Evolutionary conservation across 2,888 invertebrate genomes (phyloP).

Genomic region (Actias luna): DNA sequence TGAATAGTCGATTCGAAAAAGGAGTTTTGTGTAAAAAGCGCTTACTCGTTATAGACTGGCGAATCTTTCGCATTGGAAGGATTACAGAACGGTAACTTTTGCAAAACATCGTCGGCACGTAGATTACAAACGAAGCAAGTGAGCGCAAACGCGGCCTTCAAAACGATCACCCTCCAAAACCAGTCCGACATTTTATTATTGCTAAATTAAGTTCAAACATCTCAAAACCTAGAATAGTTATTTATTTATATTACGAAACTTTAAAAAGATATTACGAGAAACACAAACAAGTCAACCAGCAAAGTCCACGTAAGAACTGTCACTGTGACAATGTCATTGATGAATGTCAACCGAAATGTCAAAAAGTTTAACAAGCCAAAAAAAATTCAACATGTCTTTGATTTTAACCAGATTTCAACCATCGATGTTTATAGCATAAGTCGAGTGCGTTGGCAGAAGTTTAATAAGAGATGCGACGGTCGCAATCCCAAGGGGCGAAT

Average conservation of each 20-base stretch:
- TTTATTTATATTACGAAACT: slow-evolving; percentile 61
- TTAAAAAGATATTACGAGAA: slow-evolving; percentile 42
- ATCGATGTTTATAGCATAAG: too few species aligned
- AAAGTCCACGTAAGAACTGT: slow-evolving; percentile 44
- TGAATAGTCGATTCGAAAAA: neutral
- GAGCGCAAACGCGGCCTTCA: slow-evolving; percentile 61
- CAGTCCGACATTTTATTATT: slow-evolving; percentile 72
- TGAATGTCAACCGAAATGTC: neutral
- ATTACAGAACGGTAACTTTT: slow-evolving; percentile 74
- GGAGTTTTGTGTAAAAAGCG: slow-evolving; percentile 24
- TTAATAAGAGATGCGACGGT: too few species aligned
- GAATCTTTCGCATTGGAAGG: slow-evolving; percentile 57
- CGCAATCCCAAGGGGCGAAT: too few species aligned
- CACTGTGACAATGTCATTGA: slow-evolving; percentile 21
- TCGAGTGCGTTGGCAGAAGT: too few species aligned
- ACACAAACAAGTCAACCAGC: slow-evolving; percentile 30
- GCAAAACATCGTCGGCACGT: slow-evolving; percentile 64
- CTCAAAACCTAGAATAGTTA: slow-evolving; percentile 47
- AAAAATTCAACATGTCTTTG: too few species aligned
- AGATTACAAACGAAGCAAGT: slow-evolving; percentile 62
- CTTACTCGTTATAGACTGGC: slow-evolving; percentile 63
- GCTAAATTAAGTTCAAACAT: slow-evolving; percentile 68
- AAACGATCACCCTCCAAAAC: slow-evolving; percentile 70
- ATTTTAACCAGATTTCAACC: too few species aligned
- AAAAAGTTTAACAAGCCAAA: too few species aligned